Percentiles rank a stretch among this genome's conserved stretches.
These are phyloP conservation scores for Drosophila triauraria DNA, from an alignment of 1,140 invertebrate species.

Conservation along the genomic window DNA sequence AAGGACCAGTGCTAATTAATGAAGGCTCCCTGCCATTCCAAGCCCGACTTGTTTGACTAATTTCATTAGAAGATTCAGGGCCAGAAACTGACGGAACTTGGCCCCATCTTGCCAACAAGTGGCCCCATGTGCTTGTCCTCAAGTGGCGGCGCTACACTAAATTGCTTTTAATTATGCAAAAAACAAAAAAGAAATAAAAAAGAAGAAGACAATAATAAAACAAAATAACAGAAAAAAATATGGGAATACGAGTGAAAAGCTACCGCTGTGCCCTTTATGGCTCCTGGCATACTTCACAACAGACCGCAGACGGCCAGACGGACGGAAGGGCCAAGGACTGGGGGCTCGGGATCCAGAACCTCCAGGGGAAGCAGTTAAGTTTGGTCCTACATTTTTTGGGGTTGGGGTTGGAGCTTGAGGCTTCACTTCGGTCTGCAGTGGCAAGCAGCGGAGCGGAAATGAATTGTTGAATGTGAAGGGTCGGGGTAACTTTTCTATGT, in stretches of 20 bases:
- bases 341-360: constrained; percentile 5
- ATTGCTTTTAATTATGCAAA: constrained; percentile 71
- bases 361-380: constrained; percentile 35
- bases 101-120: constrained; percentile 42
- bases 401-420: background rate
- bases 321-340: constrained; percentile 10
- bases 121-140: constrained; percentile 47
- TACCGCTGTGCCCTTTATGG: constrained; percentile 44
- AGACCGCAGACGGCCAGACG: constrained; percentile 38
- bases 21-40: background rate
- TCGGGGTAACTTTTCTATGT: constrained; percentile 29
- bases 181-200: constrained; percentile 24
- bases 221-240: constrained; percentile 25
- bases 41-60: constrained; percentile 44
- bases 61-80: constrained; percentile 37
- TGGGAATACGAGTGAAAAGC: constrained; percentile 22
- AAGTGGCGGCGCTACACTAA: constrained; percentile 56
- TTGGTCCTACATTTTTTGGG: constrained; percentile 16
- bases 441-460: constrained; percentile 54
- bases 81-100: constrained; percentile 25
- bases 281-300: constrained; percentile 53
- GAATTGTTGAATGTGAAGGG: constrained; percentile 52
- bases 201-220: constrained; percentile 29
- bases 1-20: constrained; percentile 18
- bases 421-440: background rate